Conservation (phyloP, 92 coral and sea anemone species). For the Pocillopora meandrina region DNA sequence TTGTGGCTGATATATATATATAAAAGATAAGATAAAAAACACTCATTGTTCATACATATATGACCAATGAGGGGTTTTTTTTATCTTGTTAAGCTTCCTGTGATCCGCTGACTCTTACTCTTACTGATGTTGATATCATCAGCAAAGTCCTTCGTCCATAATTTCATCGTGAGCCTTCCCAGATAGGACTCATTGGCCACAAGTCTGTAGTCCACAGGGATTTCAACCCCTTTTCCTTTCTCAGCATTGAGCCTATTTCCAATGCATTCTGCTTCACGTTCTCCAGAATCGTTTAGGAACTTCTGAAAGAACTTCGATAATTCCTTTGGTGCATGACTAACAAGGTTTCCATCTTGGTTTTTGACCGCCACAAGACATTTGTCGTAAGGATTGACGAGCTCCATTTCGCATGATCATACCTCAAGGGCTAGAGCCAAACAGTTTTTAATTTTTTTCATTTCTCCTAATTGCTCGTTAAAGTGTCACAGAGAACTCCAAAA, state of each 20-base stretch:
- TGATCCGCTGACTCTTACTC: conserved; percentile 31
- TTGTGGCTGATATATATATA: conserved; percentile 25
- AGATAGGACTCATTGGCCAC: conserved; percentile 31
- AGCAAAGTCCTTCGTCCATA: conserved; percentile 44
- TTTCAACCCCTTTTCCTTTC: conserved; percentile 38
- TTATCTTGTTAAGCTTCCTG: conserved; percentile 44
- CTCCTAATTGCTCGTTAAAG: background rate
- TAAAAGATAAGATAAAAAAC: too few species aligned
- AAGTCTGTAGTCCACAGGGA: conserved; percentile 23
- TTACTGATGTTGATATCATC: conserved; percentile 15
- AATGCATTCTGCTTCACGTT: conserved; percentile 40
- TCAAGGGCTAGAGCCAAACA: conserved; percentile 18
- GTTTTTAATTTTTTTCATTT: conserved; percentile 12
- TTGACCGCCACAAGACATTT: conserved; percentile 23
- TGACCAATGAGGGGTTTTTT: conserved; percentile 27
- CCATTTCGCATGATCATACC: background rate
- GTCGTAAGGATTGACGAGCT: background rate
- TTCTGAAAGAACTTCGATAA: background rate
- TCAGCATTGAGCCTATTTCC: conserved; percentile 15
- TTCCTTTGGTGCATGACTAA: conserved; percentile 53
- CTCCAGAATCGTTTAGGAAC: conserved; percentile 31
- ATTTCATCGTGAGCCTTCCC: conserved; percentile 41
- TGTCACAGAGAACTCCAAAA: background rate
- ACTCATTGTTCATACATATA: background rate
- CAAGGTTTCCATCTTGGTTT: conserved; percentile 39